Evolutionary conservation across 2,797 vertebrate species (phyloP).

Genomic region (Salmo trutta): DNA sequence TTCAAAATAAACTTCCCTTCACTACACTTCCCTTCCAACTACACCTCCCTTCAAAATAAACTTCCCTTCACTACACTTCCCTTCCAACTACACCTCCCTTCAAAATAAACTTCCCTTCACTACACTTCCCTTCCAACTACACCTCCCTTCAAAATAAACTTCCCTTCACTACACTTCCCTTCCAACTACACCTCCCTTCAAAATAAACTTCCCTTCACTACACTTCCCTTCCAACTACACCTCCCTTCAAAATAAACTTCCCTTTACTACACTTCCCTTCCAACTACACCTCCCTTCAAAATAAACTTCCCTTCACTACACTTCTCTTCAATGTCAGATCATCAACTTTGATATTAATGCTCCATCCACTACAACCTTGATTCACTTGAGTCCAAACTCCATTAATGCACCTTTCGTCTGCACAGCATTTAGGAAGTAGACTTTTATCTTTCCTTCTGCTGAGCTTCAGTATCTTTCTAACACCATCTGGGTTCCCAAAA

Average conservation of each 20-base stretch:
- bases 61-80: no score
- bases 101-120: no score
- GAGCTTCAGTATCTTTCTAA: neutral
- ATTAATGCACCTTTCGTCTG: neutral
- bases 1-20: no score
- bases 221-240: neutral
- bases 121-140: no score
- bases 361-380: neutral
- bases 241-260: neutral
- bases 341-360: neutral
- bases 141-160: neutral
- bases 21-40: no score
- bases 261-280: neutral
- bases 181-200: no score
- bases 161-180: no score
- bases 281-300: neutral
- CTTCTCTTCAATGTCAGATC: neutral
- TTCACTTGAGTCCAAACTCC: neutral
- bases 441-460: slow-evolving; percentile 5
- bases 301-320: no score
- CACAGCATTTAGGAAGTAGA: neutral
- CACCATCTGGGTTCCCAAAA: neutral
- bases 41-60: no score
- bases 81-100: no score
- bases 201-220: no score